phyloP scores from a whole-genome alignment of 2,888 invertebrate genomes.

The Drosophila quinaria region DNA sequence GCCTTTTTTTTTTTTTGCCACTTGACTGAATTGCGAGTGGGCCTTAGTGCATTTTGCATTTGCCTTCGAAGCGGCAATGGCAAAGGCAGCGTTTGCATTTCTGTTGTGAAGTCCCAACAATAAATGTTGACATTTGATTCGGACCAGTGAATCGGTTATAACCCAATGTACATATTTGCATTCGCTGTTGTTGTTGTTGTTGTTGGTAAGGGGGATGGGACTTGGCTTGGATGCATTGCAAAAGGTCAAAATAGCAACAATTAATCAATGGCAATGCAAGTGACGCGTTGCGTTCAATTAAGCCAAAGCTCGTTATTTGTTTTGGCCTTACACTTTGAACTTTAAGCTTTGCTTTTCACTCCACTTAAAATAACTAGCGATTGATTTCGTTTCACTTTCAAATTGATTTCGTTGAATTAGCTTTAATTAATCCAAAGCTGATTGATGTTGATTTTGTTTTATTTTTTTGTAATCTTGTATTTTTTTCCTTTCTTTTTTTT shows the following conservation, averaged over 20 bases:
- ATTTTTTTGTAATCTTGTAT: conserved; percentile 13
- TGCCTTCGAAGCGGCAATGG: conserved; percentile 40
- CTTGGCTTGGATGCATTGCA: conserved; percentile 31
- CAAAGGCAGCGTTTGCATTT: conserved; percentile 22
- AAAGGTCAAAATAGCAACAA: conserved; percentile 66
- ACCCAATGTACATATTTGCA: conserved; percentile 9
- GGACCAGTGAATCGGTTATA: conserved; percentile 23
- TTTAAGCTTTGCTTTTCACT: conserved; percentile 23
- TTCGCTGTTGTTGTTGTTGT: conserved; percentile 11
- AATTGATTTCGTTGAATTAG: conserved; percentile 35
- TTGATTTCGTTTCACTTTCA: conserved; percentile 13
- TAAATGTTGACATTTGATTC: conserved; percentile 53
- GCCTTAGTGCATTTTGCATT: conserved; percentile 64
- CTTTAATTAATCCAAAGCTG: conserved; percentile 41
- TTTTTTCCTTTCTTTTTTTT: conserved; percentile 12
- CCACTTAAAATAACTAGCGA: conserved; percentile 14
- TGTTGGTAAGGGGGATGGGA: background rate
- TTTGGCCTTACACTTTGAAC: conserved; percentile 23
- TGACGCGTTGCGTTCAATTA: conserved; percentile 36
- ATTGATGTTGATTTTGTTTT: conserved; percentile 28
- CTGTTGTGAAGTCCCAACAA: conserved; percentile 37
- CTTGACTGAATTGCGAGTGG: conserved; percentile 75
- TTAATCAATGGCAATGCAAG: conserved; percentile 55
- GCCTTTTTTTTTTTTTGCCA: conserved; percentile 43
- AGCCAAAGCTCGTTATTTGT: conserved; percentile 25